Percentiles rank a stretch among this genome's conserved stretches.
phyloP scores from a whole-genome alignment of 2,888 invertebrate species.

The Protula sp. region DNA sequence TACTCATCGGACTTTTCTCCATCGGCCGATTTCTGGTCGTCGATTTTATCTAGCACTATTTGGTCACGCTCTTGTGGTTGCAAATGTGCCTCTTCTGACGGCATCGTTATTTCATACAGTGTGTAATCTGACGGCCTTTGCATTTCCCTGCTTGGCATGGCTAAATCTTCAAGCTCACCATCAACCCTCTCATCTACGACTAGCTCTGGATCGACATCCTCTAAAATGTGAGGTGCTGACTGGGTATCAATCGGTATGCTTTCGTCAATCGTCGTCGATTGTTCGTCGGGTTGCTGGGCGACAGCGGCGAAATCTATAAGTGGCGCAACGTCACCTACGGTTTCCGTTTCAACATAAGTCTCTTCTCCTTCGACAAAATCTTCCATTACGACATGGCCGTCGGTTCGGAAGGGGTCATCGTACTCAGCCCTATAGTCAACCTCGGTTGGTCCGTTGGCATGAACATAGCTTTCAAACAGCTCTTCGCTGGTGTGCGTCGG shows the following conservation, averaged over 20 bases:
- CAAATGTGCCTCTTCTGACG: conserved; percentile 42
- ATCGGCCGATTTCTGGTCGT: too few species aligned
- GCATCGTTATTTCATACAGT: conserved; percentile 54
- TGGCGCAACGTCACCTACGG: background rate
- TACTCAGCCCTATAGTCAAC: conserved; percentile 57
- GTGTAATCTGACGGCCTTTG: conserved; percentile 39
- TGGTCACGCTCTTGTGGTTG: background rate
- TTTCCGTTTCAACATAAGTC: background rate
- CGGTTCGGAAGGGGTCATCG: conserved; percentile 22
- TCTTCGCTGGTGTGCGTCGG: background rate
- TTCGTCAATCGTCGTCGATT: background rate
- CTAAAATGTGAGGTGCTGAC: background rate
- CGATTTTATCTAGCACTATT: conserved; percentile 55
- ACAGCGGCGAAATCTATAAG: background rate
- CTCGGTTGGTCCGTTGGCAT: conserved; percentile 57
- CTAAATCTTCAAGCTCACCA: conserved; percentile 29
- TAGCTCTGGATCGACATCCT: background rate
- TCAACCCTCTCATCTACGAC: background rate
- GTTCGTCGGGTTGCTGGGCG: background rate
- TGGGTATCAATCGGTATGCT: background rate
- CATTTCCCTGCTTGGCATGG: conserved; percentile 28
- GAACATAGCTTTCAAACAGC: conserved; percentile 9
- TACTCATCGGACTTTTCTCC: too few species aligned
- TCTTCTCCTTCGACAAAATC: background rate
- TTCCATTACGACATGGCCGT: background rate